A percentile compares a stretch with the other conserved stretches of the same genome.
phyloP scores from a whole-genome alignment of 2,113 vertebrate species.

The Syrmaticus mikado region DNA sequence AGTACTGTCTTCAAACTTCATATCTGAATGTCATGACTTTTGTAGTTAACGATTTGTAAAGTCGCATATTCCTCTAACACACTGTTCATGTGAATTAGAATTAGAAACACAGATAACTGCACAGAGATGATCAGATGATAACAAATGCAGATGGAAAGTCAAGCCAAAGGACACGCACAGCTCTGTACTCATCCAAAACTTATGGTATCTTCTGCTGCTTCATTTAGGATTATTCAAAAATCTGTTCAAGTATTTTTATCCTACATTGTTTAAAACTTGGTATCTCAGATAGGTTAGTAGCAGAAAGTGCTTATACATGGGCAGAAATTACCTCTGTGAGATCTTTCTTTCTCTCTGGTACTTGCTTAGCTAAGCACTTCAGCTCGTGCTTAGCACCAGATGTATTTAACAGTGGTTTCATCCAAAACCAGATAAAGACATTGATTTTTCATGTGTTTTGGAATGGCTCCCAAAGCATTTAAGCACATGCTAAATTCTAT shows the following conservation, averaged over 20 bases:
- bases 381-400: background rate
- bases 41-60: conserved; percentile 31
- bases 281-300: background rate
- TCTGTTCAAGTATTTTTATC: background rate
- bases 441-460: conserved; percentile 7
- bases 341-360: background rate
- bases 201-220: background rate
- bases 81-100: conserved; percentile 26
- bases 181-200: background rate
- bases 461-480: background rate
- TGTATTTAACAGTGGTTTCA: background rate
- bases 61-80: conserved; percentile 6
- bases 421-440: background rate
- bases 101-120: background rate
- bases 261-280: background rate
- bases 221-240: background rate
- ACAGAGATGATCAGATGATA: background rate
- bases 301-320: background rate
- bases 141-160: background rate
- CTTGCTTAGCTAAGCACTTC: background rate
- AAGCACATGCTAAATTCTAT: background rate
- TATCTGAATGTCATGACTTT: conserved; percentile 37
- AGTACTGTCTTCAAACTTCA: background rate
- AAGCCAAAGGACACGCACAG: background rate
- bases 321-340: background rate